Percentiles rank a stretch among this genome's conserved stretches.
phyloP scores from a whole-genome alignment of 2,888 invertebrate genomes.

The Ectobius pallidus region DNA sequence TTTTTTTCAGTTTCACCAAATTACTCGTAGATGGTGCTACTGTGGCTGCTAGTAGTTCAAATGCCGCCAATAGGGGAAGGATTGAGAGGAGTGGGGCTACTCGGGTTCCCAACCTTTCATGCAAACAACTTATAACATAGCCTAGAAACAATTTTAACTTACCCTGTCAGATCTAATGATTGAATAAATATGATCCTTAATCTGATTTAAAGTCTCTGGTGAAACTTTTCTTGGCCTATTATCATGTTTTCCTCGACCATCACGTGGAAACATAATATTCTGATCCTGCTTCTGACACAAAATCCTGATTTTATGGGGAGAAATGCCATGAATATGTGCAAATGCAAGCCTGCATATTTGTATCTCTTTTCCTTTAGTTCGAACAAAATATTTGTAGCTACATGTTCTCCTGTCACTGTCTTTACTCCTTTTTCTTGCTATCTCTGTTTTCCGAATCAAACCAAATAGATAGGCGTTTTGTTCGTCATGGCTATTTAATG shows the following conservation, averaged over 20 bases:
- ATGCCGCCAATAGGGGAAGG: too few relatives aligned
- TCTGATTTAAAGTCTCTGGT: constrained; percentile 38
- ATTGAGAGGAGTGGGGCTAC: too few relatives aligned
- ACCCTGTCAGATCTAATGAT: constrained; percentile 44
- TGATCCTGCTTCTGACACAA: constrained; percentile 47
- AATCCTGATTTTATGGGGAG: constrained; percentile 46
- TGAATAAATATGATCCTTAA: constrained; percentile 46
- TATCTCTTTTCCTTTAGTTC: constrained; percentile 62
- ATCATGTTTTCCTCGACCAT: constrained; percentile 46
- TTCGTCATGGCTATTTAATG: constrained; percentile 64
- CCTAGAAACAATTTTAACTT: too few relatives aligned
- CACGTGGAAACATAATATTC: constrained; percentile 46
- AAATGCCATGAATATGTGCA: constrained; percentile 47
- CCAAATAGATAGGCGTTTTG: constrained; percentile 65
- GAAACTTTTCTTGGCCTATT: constrained; percentile 46
- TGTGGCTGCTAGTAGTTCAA: too few relatives aligned
- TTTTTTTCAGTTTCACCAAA: too few relatives aligned
- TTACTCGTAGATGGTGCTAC: too few relatives aligned
- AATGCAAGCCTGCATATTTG: constrained; percentile 53
- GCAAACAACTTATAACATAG: too few relatives aligned
- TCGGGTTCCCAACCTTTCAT: too few relatives aligned
- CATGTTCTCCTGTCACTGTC: constrained; percentile 61
- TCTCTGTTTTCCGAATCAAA: constrained; percentile 63
- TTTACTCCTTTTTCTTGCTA: constrained; percentile 62
- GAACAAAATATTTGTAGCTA: constrained; percentile 63